phyloP scores from a whole-genome alignment of 2,797 vertebrate species.

The Pygocentrus nattereri region DNA sequence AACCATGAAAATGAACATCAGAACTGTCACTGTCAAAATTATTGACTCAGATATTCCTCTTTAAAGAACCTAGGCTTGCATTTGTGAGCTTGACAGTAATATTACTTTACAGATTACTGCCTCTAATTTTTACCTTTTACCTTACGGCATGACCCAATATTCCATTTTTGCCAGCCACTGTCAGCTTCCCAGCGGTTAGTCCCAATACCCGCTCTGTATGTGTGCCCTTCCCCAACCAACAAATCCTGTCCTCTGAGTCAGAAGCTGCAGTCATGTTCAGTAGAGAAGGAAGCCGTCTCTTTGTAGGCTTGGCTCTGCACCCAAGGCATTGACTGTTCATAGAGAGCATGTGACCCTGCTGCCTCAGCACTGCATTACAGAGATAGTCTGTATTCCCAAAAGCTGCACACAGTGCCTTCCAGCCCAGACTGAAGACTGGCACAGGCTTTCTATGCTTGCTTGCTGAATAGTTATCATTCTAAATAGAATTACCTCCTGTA shows the following conservation, averaged over 20 bases:
- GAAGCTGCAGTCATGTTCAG: background rate
- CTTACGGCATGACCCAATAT: background rate
- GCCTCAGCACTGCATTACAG: background rate
- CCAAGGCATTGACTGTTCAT: conserved; percentile 2
- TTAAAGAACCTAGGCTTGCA: too few species aligned
- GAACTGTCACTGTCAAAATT: too few species aligned
- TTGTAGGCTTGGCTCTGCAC: conserved; percentile 1
- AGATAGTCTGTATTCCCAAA: background rate
- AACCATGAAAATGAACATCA: too few species aligned
- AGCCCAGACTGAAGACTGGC: background rate
- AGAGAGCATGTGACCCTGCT: conserved; percentile 3
- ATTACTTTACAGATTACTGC: background rate
- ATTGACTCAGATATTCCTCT: too few species aligned
- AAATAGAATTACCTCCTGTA: background rate
- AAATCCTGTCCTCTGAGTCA: background rate
- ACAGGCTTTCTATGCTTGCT: background rate
- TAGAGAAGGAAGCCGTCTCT: background rate
- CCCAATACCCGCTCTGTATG: background rate
- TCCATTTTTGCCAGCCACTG: too few species aligned
- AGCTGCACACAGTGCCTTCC: background rate
- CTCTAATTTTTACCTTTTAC: background rate
- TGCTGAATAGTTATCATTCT: background rate
- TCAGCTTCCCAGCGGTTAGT: background rate
- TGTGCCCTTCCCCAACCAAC: background rate
- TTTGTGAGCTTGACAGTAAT: background rate